Base-by-base conservation (phyloP, 2,888 invertebrate species). In the Ephialtes manifestator region DNA sequence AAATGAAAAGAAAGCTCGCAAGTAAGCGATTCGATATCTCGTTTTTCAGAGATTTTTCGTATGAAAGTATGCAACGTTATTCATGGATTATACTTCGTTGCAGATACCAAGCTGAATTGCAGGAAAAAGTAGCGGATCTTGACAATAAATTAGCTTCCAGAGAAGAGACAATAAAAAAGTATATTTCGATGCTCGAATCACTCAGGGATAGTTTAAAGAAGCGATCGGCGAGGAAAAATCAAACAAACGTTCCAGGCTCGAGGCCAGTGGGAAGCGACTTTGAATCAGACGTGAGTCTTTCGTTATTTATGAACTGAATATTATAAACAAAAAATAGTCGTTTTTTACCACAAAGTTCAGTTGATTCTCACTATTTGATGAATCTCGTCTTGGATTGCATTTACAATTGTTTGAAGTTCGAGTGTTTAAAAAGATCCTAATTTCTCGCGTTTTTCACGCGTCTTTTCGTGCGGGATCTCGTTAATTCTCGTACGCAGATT, bases 111-210 rank as follows among this genome's bases (percentile, higher is more conserved):
- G 77, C 77, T 18, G 86, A 91, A 51, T 82, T 92, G 43, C 89
- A 92, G 71, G 81, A 90, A 70, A 90, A 90, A 87, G 46, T 92
- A 60, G 78, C 76, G 13, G 86, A 89, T 77, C 87, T 92, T 46
- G 89, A 88, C 35, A 88, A 87, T 72, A 87, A 92, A 83, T 83
- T 92, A 71, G 48, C 77, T 53, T 18, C 77, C 15, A 92, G 91
- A 80, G 92, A 93, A 71, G 89, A 90, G 60, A 89, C 88, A 28
- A 87, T 90, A 78, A 88, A 89, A 24, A 88, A 87, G 76, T 90
- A 87, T 55, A 87, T 86, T 60, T 87, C 86, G 55, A 90, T 89
- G 88, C 83, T 91, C 60, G 88, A 90, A 79, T 87, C 85, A 76
- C 83, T 92, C 81, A 88, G 83, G 85, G 87, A 92, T 46, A 90